A percentile compares a stretch with the other conserved stretches of the same genome.
These are phyloP conservation scores for Epicampocera succincta DNA, from an alignment of 2,888 invertebrate genomes.

Conservation along the genomic window DNA sequence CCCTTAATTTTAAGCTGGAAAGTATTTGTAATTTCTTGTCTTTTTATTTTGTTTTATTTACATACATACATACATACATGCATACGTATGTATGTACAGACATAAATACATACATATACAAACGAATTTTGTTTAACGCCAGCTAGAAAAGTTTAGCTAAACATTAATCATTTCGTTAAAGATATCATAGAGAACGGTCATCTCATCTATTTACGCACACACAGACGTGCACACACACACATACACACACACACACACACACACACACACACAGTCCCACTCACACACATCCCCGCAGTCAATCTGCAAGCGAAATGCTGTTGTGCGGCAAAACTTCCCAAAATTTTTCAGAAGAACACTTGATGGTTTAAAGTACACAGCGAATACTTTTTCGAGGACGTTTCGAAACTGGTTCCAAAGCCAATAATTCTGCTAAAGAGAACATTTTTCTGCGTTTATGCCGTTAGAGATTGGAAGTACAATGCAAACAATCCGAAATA, in stretches of 20 bases:
- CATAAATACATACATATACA: slow-evolving; percentile 31
- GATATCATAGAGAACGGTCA: slow-evolving; percentile 61
- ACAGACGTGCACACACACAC: too few relatives aligned
- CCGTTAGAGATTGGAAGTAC: too few relatives aligned
- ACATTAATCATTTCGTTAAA: slow-evolving; percentile 70
- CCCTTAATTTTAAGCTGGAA: slow-evolving; percentile 34
- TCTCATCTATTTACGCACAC: slow-evolving; percentile 1
- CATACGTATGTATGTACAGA: slow-evolving; percentile 23
- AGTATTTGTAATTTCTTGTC: slow-evolving; percentile 21
- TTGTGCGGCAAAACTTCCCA: too few relatives aligned
- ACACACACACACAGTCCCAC: neutral
- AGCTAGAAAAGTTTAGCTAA: slow-evolving; percentile 67
- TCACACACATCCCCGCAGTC: too few relatives aligned
- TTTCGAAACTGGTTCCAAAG: too few relatives aligned
- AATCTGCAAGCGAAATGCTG: too few relatives aligned
- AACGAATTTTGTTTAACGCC: slow-evolving; percentile 50
- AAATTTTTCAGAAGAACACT: too few relatives aligned
- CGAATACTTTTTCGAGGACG: too few relatives aligned
- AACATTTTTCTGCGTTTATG: too few relatives aligned
- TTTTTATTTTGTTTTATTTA: slow-evolving; percentile 34
- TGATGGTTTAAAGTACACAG: too few relatives aligned
- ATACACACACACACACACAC: neutral
- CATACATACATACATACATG: slow-evolving; percentile 26
- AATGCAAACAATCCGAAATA: too few relatives aligned
- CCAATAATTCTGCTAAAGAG: too few relatives aligned